Base-by-base conservation (phyloP, 1,140 invertebrate genomes). In the Cherax destructor region DNA sequence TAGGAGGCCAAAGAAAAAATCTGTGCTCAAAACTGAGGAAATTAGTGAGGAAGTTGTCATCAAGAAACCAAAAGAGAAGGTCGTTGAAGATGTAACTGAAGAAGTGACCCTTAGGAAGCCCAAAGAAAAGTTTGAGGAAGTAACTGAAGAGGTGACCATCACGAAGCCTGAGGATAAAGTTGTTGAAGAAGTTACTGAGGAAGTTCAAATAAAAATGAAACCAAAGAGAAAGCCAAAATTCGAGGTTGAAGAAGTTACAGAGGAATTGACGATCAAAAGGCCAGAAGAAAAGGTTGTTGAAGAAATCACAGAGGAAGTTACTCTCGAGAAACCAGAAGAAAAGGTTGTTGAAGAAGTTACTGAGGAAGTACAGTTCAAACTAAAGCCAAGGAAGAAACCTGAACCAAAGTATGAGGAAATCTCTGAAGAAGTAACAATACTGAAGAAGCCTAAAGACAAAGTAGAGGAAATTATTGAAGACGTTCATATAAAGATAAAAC, bases 41-140 rank as follows among this genome's bases (percentile, higher is more conserved):
- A 30, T 56, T 88, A 52, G 6, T 52, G 87, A 88, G n/a, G 87
- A 88, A 69, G 79, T 88, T 3, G 83, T 65, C 3, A 50, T 88
- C 21, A 74, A 88, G 65, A 88, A 88, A 52, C 79, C 79, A 49
- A 85, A 77, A 72, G 41, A 69, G 24, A 47, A 79, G 49, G 88
- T 74, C n/a, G 30, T n/a, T 92, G 94, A 93, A 94, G 94, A 91
- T 56, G 88, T 94, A 30, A 94, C 93, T 52, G 94, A 95, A 93
- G 87, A 94, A 59, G 92, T 94, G 47, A 91, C 4, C 80, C 87
- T 91, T 10, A 91, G 81, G 92, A 95, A 91, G 93, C 47, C 69
- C 24, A 30, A 94, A 81, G 95, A 94, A 91, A 94, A 95, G 93
- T 93, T 95, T 74, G 95, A 94, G 30, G 95, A 96, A 94, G 94